Evolutionary conservation across 92 coral and sea anemone genomes (phyloP).

Genomic region (Epizoanthus fatuus): DNA sequence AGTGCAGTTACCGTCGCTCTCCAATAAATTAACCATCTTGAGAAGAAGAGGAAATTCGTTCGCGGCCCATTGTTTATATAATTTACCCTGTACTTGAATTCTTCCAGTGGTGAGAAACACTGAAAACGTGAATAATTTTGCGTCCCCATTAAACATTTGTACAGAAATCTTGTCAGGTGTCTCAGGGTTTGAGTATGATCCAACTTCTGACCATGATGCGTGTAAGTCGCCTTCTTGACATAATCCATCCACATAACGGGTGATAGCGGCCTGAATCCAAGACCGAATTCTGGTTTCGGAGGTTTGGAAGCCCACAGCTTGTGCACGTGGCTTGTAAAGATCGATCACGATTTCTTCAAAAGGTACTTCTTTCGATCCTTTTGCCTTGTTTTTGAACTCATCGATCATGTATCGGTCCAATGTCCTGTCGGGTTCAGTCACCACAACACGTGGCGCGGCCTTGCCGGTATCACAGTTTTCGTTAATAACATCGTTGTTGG

Average conservation of each 20-base stretch:
- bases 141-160: slow-evolving; percentile 17
- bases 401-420: slow-evolving; percentile 59
- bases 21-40: slow-evolving; percentile 25
- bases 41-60: slow-evolving; percentile 53
- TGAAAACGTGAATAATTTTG: slow-evolving; percentile 45
- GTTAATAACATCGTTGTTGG: slow-evolving; percentile 38
- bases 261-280: slow-evolving; percentile 56
- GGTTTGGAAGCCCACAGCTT: slow-evolving; percentile 50
- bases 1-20: slow-evolving; percentile 10
- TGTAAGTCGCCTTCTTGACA: neutral
- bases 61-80: slow-evolving; percentile 37
- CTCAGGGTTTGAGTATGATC: slow-evolving; percentile 36
- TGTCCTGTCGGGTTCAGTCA: slow-evolving; percentile 48
- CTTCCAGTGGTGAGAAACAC: slow-evolving; percentile 47
- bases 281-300: slow-evolving; percentile 40
- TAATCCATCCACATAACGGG: slow-evolving; percentile 46
- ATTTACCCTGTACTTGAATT: slow-evolving; percentile 43
- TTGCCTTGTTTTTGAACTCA: slow-evolving; percentile 49
- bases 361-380: slow-evolving; percentile 51
- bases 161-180: slow-evolving; percentile 43
- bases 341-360: slow-evolving; percentile 44
- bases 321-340: slow-evolving; percentile 59
- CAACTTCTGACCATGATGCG: slow-evolving; percentile 45
- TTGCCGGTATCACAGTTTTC: slow-evolving; percentile 13
- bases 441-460: slow-evolving; percentile 42